phyloP scores from a whole-genome alignment of 64 coral and sea anemone species.

The Orbicella faveolata region DNA sequence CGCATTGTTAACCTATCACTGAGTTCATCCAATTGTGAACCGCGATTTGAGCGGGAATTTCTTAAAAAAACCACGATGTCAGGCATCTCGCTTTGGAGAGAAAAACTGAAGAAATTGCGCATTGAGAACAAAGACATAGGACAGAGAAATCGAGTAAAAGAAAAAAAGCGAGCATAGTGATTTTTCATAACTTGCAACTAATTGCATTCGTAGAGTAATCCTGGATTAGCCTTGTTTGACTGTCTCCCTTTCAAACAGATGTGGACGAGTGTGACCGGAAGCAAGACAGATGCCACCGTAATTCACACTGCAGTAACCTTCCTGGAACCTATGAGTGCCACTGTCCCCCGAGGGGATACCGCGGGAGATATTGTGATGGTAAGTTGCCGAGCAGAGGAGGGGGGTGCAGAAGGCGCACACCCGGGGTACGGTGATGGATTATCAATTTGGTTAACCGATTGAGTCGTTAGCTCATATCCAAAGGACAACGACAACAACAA shows the following conservation, averaged over 20 bases:
- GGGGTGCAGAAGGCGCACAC: too few species aligned
- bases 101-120: background rate
- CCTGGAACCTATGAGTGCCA: constrained; percentile 22
- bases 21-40: too few species aligned
- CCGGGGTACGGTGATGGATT: too few species aligned
- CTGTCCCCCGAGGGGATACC: background rate
- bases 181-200: background rate
- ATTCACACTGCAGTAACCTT: background rate
- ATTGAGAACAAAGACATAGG: too few species aligned
- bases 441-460: too few species aligned
- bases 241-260: constrained; percentile 6
- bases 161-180: too few species aligned
- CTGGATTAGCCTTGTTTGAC: background rate
- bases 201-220: background rate
- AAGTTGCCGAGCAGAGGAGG: background rate
- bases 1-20: too few species aligned
- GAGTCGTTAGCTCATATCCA: too few species aligned
- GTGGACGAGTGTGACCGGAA: background rate
- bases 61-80: background rate
- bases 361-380: constrained; percentile 25
- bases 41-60: background rate
- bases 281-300: background rate
- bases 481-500: too few species aligned
- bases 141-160: too few species aligned
- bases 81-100: too few species aligned